Evolutionary conservation across 1,140 invertebrate genomes (phyloP), one percentile per base, ranked within the genome.

Genomic region (Solenopsis fugax): DNA sequence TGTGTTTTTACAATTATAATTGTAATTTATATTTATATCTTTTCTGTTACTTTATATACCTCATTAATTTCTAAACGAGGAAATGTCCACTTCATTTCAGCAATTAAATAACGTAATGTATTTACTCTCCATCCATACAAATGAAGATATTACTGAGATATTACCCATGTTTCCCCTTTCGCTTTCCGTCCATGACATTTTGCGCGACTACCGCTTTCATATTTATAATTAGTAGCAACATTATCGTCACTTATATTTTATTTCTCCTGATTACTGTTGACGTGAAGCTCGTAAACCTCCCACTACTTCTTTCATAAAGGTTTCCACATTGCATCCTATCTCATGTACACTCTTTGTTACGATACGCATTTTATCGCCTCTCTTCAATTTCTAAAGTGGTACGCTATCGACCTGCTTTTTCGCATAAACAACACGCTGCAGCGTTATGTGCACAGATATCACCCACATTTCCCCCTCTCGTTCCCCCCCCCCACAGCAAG

Each of bases 101-200:
- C 16, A 48, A 67, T 41, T 41, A 48, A 64, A 50, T 37, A 65
- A 34, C 9, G 34, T 16, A 54, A 75, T 41, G 6, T 10, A 50
- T 21, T 78, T 41, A 41, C 24, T 21, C 4, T 48, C 21, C 21
- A 67, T 52, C n/a, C 16, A 9, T 37, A 24, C 34, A 65, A 52
- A 52, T 67, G 16, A 37, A 78, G n/a, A 60, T 45, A 60, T 58
- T 37, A 6, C 24, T 9, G 21, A 78, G 45, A 21, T 58, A 73
- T 72, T 37, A 37, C 21, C 21, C 4, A 77, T 3, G 6, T 65
- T 34, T 78, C 2, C 4, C 45, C 58, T 78, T 34, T 48, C 58
- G 58, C 45, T 37, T 37, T 48, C 41, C 54, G 54, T 41, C 34
- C 52, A 12, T 78, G 76, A 65, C 58, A 78, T 65, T 78, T 78